Base-by-base conservation (phyloP, 1,140 invertebrate species). In the Meloidogyne exigua region DNA sequence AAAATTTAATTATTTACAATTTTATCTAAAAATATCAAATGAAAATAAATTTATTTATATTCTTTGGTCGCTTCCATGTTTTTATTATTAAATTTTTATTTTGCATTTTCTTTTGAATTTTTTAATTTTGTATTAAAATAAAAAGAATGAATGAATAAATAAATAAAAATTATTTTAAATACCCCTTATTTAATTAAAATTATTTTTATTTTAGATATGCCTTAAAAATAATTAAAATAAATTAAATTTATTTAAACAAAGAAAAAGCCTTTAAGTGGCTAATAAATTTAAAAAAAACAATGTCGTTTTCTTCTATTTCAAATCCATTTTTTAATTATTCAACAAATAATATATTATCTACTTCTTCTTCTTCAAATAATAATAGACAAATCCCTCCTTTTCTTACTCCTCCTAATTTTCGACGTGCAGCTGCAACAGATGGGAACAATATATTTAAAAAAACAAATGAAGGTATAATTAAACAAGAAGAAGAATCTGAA, bases 241-340 rank as follows among this genome's bases (percentile, higher is more conserved):
- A 44, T 18, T 18, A 18, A 18, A 49, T 18, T 49, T 18, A 49
- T 3, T 49, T 15, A 18, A 49, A 49, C 15, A 49, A 49, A 15
- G 18, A 18, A 42, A 42, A 42, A 18, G 18, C 49, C 49, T 57
- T 57, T n/a, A 57, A 57, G 49, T 57, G 49, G 49, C n/a, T 9
- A 57, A n/a, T n/a, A 57, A 57, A n/a, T n/a, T 57, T 21, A 2
- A n/a, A n/a, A 57, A 57, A 10, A 39, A 10, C 4, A 57, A n/a
- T n/a, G n/a, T n/a, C 21, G 49, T 57, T n/a, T 57, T 57, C 49
- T n/a, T n/a, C 9, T 57, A 57, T 57, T 57, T 57, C 49, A 57
- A 57, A 57, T 57, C 49, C 49, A 57, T 57, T 57, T n/a, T 57
- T 57, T 57, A n/a, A 57, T n/a, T n/a, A 57, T 57, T 57, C 49